These are phyloP conservation scores for Erpornis zantholeuca DNA, from an alignment of 2,113 vertebrate genomes.

Conservation along the genomic window DNA sequence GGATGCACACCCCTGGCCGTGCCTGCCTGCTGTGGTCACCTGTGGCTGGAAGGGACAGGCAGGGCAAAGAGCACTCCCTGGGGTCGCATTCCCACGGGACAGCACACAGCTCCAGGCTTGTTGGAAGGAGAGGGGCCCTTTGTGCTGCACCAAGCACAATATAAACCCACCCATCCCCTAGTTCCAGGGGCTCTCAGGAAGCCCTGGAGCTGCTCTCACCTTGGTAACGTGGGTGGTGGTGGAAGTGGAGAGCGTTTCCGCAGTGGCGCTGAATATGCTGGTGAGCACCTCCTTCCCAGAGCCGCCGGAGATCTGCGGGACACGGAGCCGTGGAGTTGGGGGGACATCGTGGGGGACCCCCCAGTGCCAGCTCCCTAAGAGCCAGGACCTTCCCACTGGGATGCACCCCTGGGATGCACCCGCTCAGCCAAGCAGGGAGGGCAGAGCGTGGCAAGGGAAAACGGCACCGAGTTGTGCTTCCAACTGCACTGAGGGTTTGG, in stretches of 20 bases:
- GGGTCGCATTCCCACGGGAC: fast-evolving
- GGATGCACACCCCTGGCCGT: neutral
- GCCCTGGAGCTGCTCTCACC: slow-evolving; percentile 72
- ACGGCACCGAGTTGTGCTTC: neutral
- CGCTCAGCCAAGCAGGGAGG: neutral
- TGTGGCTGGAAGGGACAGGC: neutral
- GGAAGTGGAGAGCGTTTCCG: slow-evolving; percentile 93
- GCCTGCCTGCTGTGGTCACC: neutral
- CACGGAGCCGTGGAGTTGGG: neutral
- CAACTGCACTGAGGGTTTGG: neutral
- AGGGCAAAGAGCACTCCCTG: neutral
- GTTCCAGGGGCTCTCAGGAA: neutral
- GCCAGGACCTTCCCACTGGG: neutral
- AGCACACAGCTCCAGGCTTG: neutral
- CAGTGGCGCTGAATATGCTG: slow-evolving; percentile 80
- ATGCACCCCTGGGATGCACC: neutral
- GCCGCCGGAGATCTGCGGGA: slow-evolving; percentile 63
- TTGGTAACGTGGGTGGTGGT: slow-evolving; percentile 99
- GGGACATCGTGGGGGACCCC: neutral
- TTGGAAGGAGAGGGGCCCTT: neutral
- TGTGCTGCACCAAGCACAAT: neutral
- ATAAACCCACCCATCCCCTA: neutral
- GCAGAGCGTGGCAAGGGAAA: neutral
- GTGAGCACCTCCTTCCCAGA: slow-evolving; percentile 76
- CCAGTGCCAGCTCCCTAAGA: neutral